Conservation (phyloP, 2,888 invertebrate genomes). For the Autographa pulchrina region DNA sequence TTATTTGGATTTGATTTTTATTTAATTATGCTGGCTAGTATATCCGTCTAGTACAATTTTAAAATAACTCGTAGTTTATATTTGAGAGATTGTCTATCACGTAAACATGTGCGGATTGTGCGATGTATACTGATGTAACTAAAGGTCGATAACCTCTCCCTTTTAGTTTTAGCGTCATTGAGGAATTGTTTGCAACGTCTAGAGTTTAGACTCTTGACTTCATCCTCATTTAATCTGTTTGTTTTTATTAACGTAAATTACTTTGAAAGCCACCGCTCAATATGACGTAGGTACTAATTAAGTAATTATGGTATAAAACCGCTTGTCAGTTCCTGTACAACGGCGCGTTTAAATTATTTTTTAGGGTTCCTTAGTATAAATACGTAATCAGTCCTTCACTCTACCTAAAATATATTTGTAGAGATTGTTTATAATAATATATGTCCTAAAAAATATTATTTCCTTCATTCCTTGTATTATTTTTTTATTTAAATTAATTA, state of each 20-base stretch:
- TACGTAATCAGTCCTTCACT: not conserved
- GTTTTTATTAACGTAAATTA: not conserved
- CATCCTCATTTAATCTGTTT: not conserved
- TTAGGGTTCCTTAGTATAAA: not conserved
- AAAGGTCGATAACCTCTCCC: not conserved
- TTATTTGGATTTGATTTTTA: too few species aligned
- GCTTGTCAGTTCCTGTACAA: not conserved
- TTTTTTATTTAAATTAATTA: too few species aligned
- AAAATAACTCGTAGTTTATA: not conserved
- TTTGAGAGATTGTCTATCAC: not conserved
- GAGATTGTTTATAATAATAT: too few species aligned
- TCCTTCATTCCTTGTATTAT: too few species aligned
- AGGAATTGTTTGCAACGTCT: not conserved
- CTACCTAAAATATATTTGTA: not conserved
- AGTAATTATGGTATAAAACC: not conserved
- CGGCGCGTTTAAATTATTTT: not conserved
- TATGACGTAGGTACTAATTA: not conserved
- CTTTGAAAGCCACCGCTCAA: not conserved
- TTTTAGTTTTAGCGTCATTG: not conserved
- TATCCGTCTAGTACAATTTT: not conserved
- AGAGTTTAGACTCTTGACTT: not conserved
- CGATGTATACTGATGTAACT: constrained; percentile 3
- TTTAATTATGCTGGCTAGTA: not conserved
- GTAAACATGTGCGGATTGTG: constrained; percentile 1
- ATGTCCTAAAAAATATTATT: too few species aligned